Evolutionary conservation across 1,140 invertebrate species (phyloP).

Genomic region (Neodiprion pinetum): DNA sequence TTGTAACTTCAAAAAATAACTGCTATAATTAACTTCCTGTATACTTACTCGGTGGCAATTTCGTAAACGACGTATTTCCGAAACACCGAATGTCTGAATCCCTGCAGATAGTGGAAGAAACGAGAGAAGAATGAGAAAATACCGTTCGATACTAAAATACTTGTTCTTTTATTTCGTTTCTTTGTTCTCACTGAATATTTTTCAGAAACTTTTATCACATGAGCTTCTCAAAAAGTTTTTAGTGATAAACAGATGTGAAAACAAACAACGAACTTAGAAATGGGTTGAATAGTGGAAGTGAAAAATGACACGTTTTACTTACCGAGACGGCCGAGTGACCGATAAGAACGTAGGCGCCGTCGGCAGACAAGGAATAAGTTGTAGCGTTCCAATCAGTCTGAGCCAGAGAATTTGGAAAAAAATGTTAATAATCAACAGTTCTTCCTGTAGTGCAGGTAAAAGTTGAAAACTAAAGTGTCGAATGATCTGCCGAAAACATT

Average conservation of each 20-base stretch:
- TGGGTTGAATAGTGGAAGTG: neutral
- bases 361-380: slow-evolving; percentile 14
- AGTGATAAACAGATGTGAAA: neutral
- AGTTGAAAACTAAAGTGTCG: neutral
- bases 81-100: slow-evolving; percentile 69
- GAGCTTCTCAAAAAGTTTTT: neutral
- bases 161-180: no score
- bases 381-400: slow-evolving; percentile 7
- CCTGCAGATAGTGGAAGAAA: slow-evolving; percentile 53
- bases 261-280: neutral
- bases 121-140: neutral
- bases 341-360: slow-evolving; percentile 16
- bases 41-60: slow-evolving; percentile 59
- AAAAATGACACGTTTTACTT: slow-evolving; percentile 4
- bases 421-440: no score
- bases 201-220: no score
- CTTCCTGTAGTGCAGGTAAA: no score
- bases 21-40: no score
- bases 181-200: no score
- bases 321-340: slow-evolving; percentile 9
- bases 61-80: slow-evolving; percentile 67
- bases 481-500: slow-evolving; percentile 7
- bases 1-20: slow-evolving; percentile 21
- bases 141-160: no score
- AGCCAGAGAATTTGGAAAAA: neutral